phyloP scores from a whole-genome alignment of 2,797 vertebrate species.

The Malacoraja senta region DNA sequence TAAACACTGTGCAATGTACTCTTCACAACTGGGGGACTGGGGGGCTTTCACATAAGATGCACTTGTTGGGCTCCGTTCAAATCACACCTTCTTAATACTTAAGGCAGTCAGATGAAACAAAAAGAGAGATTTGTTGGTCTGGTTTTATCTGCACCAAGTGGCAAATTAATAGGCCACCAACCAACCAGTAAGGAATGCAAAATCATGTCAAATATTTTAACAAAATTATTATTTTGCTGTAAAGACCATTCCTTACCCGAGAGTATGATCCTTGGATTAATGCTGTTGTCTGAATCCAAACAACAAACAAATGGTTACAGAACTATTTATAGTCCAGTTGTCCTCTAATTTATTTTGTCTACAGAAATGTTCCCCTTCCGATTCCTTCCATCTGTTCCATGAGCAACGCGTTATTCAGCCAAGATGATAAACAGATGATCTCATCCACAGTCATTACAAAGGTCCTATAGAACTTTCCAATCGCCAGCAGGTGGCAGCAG shows the following conservation, averaged over 20 bases:
- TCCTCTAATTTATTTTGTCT: slow-evolving; percentile 7
- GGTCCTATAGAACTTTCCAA: not conserved
- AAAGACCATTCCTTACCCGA: not conserved
- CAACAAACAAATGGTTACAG: not conserved
- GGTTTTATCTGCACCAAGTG: not conserved
- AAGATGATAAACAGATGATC: not conserved
- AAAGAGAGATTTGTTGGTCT: not conserved
- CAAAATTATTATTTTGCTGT: not conserved
- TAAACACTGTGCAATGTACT: not conserved
- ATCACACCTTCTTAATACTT: not conserved
- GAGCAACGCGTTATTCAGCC: not conserved
- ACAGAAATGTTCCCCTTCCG: not conserved
- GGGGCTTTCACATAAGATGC: not conserved
- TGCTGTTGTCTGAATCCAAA: not conserved
- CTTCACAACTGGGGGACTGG: not conserved
- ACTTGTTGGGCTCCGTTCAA: too few relatives aligned
- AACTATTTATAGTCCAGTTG: not conserved
- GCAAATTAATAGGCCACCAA: not conserved
- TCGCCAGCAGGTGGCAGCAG: slow-evolving; percentile 5
- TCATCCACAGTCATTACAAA: not conserved
- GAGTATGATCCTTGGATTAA: not conserved
- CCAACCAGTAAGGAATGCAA: not conserved
- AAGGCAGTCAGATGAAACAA: not conserved
- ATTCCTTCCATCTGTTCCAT: slow-evolving; percentile 21
- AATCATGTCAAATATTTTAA: not conserved